Evolutionary conservation across 2,888 invertebrate genomes (phyloP), one percentile per base, ranked within the genome.

Genomic region (Odontocolon sp.): DNA sequence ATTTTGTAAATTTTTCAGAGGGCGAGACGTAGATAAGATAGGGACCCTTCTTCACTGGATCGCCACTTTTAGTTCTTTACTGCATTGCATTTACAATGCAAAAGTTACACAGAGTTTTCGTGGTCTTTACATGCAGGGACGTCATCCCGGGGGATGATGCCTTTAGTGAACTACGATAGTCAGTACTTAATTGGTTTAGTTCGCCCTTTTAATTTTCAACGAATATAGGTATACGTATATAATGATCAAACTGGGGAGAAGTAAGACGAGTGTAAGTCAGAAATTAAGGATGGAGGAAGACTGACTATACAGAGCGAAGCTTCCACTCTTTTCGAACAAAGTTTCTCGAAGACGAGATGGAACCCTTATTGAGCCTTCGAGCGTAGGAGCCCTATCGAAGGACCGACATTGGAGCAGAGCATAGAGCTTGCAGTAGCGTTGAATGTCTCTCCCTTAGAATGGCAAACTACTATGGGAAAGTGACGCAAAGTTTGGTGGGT

Each of bases 171-270:
- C 57, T 31, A 21, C 31, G 57, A 59, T 66, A 66, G 33, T 66
- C 57, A 23, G 33, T 16, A 42, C 52, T 73, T 74, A 68, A 74
- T 74, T 63, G 68, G 54, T 42, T 67, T 54, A 64, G 64, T 72
- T 72, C 31, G 57, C 57, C 66, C 72, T 72, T 59, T 66, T 66
- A 72, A 57, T 73, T 67, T 59, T 45, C 36, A 59, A 42, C 23
- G 28, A 16, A 16, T 66, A 69, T 36, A 52, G 21, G 16, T 36
- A 9, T 21, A 14, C 28, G 28, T n/a, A 11, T 67, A 26, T 64
- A 52, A 54, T 52, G 50, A 28, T 64, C 33, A 14, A 14, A 4
- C 54, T 8, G 16, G 26, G 16, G 3, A 18, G 50, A 23, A n/a
- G 23, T 8, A n/a, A 3, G 4, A 5, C 50, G 14, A 50, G 14